A percentile compares a stretch with the other conserved stretches of the same genome.
phyloP scores from a whole-genome alignment of 1,140 invertebrate species.

The Aricia agestis region DNA sequence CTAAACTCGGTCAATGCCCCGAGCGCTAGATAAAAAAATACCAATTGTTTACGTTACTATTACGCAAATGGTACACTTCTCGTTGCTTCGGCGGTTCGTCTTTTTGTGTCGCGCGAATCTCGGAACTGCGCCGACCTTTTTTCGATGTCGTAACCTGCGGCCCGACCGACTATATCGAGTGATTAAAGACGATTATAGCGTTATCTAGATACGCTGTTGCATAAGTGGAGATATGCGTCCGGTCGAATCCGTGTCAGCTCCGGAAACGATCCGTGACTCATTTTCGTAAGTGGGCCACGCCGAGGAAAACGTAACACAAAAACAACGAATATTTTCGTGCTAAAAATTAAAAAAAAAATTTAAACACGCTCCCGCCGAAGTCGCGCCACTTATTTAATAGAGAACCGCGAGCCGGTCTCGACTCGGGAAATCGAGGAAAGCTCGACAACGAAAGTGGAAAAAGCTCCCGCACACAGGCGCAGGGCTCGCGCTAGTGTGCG shows the following conservation, averaged over 20 bases:
- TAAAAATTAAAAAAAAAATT: not conserved
- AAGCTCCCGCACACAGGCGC: slow-evolving; percentile 54
- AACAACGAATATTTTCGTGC: slow-evolving; percentile 21
- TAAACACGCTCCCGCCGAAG: not conserved
- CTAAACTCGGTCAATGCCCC: slow-evolving; percentile 72
- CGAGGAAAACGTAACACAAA: slow-evolving; percentile 17
- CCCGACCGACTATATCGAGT: not conserved
- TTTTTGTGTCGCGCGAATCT: not conserved
- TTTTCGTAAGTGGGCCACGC: slow-evolving; percentile 21
- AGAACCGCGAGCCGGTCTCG: slow-evolving; percentile 58
- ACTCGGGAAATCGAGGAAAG: slow-evolving; percentile 70
- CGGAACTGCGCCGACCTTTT: not conserved
- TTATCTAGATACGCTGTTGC: slow-evolving; percentile 19
- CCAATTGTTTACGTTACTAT: slow-evolving; percentile 65
- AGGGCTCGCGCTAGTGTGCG: slow-evolving; percentile 40
- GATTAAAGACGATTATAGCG: not conserved
- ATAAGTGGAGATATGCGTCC: slow-evolving; percentile 25
- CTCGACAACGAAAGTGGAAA: slow-evolving; percentile 67
- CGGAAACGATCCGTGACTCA: slow-evolving; percentile 23
- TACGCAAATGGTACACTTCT: slow-evolving; percentile 61
- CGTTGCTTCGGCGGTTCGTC: slow-evolving; percentile 32
- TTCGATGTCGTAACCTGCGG: not conserved
- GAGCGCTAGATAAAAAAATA: slow-evolving; percentile 68
- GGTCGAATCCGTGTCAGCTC: slow-evolving; percentile 21
- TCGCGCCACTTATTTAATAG: slow-evolving; percentile 38